Base-by-base conservation (phyloP, 2,113 vertebrate species). In the Pedetes capensis region DNA sequence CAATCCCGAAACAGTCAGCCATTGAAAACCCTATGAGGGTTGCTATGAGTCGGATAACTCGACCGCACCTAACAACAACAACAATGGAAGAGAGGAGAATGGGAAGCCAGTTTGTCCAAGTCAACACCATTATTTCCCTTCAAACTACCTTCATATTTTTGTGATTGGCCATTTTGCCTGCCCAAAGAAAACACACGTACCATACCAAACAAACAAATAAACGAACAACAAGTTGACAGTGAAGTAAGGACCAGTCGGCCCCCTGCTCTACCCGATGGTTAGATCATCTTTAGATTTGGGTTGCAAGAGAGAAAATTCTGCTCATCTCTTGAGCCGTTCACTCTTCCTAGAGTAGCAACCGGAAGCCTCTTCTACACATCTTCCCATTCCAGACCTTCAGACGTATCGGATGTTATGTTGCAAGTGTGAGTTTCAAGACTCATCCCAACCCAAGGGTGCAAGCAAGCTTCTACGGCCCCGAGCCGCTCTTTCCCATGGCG, bases 381-480 rank as follows among this genome's bases (percentile, higher is more conserved):
- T 68, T 66, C 72, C 29, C 20, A 4, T 39, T 6, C 27, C n/a
- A n/a, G n/a, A n/a, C n/a, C n/a, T n/a, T n/a, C n/a, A n/a, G n/a
- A n/a, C n/a, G n/a, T n/a, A n/a, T n/a, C n/a, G n/a, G n/a, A n/a
- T n/a, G n/a, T n/a, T n/a, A n/a, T n/a, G n/a, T n/a, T n/a, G n/a
- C n/a, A n/a, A 17, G 6, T 4, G 4, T 8, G 11, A 55, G 7
- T 29, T 20, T 23, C 18, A 49, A 6, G 34, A 8, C 20, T 49
- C 0, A 0, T 1, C 1, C 4, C 2, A 2, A 18, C 18, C 44
- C 53, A 13, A 4, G 89, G 39, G 16, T 53, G 4, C 6, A 11
- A 3, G 11, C 1, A 1, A 44, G 0, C 68, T 59, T 23, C 53
- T 7, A 12, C 8, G 27, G 81, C n/a, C 37, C 8, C 11, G 0